Conservation (phyloP, 2,113 vertebrate genomes). For the Parus major region DNA sequence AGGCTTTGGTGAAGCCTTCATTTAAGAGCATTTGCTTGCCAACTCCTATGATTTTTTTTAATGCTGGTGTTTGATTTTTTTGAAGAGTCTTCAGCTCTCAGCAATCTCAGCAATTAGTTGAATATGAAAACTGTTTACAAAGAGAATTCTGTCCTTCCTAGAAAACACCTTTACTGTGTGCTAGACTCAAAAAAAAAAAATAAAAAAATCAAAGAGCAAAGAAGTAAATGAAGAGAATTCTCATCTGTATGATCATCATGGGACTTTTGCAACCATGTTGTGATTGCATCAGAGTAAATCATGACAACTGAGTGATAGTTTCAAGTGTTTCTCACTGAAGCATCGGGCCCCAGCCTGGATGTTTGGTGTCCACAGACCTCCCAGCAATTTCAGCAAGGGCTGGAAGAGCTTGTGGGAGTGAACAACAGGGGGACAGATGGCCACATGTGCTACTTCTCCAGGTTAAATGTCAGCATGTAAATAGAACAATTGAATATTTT, state of each 20-base stretch:
- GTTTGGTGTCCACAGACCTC: not conserved
- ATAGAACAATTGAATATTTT: not conserved
- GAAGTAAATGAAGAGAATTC: not conserved
- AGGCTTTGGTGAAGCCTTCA: not conserved
- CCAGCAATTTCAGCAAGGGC: not conserved
- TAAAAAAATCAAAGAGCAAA: not conserved
- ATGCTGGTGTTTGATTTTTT: not conserved
- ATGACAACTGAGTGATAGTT: not conserved
- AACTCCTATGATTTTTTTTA: not conserved
- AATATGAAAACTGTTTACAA: not conserved
- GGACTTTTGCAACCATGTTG: not conserved
- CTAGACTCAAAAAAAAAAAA: not conserved
- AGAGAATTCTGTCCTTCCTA: not conserved
- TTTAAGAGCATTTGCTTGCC: not conserved
- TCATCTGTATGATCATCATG: not conserved
- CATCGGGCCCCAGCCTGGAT: not conserved
- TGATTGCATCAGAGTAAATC: not conserved
- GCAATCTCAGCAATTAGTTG: not conserved
- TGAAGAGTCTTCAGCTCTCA: not conserved
- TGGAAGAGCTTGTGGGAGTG: not conserved
- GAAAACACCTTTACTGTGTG: not conserved
- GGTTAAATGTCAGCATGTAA: conserved; percentile 27
- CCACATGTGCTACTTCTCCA: not conserved
- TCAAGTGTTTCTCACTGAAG: not conserved
- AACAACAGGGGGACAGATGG: conserved; percentile 13